Base-by-base conservation (phyloP, 2,797 vertebrate species). In the Tapirus indicus region DNA sequence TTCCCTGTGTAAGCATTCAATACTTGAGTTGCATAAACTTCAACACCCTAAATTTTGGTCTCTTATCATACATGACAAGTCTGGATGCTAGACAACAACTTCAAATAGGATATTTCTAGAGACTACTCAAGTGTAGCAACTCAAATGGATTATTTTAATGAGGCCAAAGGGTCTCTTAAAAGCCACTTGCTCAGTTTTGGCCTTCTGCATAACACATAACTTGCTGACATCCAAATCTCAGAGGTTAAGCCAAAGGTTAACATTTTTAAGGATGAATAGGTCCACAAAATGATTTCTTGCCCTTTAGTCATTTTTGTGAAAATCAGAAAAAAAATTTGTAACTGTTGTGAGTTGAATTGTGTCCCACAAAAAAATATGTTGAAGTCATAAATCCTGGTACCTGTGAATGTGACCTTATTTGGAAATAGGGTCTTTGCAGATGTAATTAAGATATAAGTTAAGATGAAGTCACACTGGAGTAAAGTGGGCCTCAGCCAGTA, bases 101-200 rank as follows among this genome's bases (percentile, higher is more conserved):
- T 87, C 54, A 58, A 66, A 87, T 69, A 92, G 9, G 23, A 21
- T 77, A 54, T 41, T 88, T 54, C 56, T 87, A 60, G 69, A 47
- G n/a, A 66, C 14, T 49, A 2, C 5, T 27, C 25, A 66, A 29
- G 11, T 25, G 11, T 21, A 52, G 44, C 27, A 49, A 64, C 35
- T 86, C 44, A 77, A 9, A n/a, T 95, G 68, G 27, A 27, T 71
- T 69, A 58, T 80, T 94, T 90, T 71, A 92, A 71, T 38, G 38
- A 38, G 25, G 60, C 12, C 17, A 35, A 94, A 69, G 6, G 41
- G 1, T 72, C 17, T 77, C 54, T 84, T 58, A 72, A 78, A 91
- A 88, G 47, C 16, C 54, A 78, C 62, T 49, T 64, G 23, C 60
- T 84, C 56, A 20, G 13, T 38, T 87, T 75, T 56, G 69, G 35